Evolutionary conservation across 2,113 vertebrate genomes (phyloP).

Genomic region (Odobenus rosmarus): DNA sequence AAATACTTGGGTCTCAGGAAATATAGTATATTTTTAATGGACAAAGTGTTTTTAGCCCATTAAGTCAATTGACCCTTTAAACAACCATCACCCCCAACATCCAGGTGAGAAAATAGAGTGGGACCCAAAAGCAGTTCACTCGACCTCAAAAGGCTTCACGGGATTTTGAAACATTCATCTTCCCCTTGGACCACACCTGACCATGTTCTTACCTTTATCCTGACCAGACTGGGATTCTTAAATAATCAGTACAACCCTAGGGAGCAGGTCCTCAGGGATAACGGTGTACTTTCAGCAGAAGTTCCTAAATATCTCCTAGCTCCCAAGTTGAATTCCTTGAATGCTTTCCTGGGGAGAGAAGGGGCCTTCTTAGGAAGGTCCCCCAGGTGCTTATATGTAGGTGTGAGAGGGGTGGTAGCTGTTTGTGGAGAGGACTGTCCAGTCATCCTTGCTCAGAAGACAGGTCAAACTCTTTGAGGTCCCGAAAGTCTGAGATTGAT

Average conservation of each 20-base stretch:
- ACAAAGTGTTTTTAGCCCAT: background rate
- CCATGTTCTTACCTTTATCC: background rate
- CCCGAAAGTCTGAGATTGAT: background rate
- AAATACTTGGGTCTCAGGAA: background rate
- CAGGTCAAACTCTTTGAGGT: background rate
- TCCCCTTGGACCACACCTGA: fast-evolving
- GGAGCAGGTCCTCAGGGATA: background rate
- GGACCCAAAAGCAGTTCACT: background rate
- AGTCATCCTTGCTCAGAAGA: background rate
- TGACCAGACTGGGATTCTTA: background rate
- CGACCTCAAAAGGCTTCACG: fast-evolving
- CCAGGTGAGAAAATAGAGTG: background rate
- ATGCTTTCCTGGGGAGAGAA: background rate
- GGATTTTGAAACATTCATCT: background rate
- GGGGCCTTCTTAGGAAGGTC: background rate
- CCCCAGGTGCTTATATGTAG: background rate
- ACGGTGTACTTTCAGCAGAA: background rate
- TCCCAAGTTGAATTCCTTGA: background rate
- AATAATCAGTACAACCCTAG: background rate
- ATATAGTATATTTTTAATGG: background rate
- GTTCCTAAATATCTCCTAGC: background rate
- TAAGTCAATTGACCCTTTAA: background rate
- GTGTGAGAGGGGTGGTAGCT: background rate
- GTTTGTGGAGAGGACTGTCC: background rate
- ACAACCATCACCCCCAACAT: too few relatives aligned